Percentiles rank a stretch among this genome's conserved stretches.
Conservation (phyloP, 2,888 invertebrate species). For the Thereva nobilitata region DNA sequence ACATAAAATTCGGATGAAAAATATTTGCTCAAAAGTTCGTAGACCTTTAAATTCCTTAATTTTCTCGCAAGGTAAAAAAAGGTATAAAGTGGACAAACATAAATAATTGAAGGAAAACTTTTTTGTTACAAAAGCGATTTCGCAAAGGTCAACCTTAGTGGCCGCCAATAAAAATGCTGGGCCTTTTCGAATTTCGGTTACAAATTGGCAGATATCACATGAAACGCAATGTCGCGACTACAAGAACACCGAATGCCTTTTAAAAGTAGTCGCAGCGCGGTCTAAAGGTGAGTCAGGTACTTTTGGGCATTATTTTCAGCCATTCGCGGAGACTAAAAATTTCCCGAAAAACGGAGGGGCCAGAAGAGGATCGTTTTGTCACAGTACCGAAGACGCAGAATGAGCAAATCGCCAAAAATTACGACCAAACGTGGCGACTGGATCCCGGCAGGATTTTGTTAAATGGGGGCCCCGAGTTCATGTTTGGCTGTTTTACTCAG, state of each 20-base stretch:
- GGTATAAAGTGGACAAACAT: background rate
- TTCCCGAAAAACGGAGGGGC: background rate
- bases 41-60: background rate
- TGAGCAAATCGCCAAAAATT: constrained; percentile 24
- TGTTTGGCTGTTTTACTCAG: constrained; percentile 18
- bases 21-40: no score
- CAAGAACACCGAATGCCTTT: constrained; percentile 28
- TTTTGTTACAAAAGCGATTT: background rate
- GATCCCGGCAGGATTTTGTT: constrained; percentile 12
- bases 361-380: constrained; percentile 11
- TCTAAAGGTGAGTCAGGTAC: constrained; percentile 24
- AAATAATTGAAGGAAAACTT: constrained; percentile 18
- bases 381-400: constrained; percentile 4
- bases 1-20: no score
- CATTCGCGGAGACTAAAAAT: background rate
- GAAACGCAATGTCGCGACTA: constrained; percentile 17
- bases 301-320: constrained; percentile 14
- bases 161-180: constrained; percentile 23
- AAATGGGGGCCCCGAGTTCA: constrained; percentile 15
- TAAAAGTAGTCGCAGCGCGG: constrained; percentile 8
- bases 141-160: constrained; percentile 22
- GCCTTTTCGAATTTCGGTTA: constrained; percentile 22
- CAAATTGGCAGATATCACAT: constrained; percentile 30
- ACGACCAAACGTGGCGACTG: constrained; percentile 9
- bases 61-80: no score